Percentiles rank a stretch among this genome's conserved stretches.
Conservation (phyloP, 1,140 invertebrate species). For the Ylistrum balloti region DNA sequence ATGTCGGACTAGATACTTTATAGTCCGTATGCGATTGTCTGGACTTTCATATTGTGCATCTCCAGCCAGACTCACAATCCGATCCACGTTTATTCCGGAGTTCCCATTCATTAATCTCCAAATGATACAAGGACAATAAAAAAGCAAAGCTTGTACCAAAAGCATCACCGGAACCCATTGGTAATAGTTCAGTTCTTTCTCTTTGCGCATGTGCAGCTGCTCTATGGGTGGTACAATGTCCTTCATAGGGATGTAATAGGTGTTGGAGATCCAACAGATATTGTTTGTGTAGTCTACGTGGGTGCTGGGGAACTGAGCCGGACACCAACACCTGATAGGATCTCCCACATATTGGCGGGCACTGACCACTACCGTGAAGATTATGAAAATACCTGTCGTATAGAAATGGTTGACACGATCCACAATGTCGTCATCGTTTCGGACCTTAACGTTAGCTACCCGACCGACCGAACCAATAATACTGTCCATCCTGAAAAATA, state of each 20-base stretch:
- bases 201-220: constrained; percentile 67
- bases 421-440: constrained; percentile 85
- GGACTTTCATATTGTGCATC: constrained; percentile 79
- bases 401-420: constrained; percentile 84
- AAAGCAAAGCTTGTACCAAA: constrained; percentile 84
- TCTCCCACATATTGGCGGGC: constrained; percentile 84
- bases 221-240: constrained; percentile 68
- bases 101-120: constrained; percentile 84
- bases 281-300: constrained; percentile 83
- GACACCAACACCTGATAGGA: constrained; percentile 82
- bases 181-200: constrained; percentile 83
- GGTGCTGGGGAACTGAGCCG: constrained; percentile 82
- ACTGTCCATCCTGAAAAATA: constrained; percentile 80
- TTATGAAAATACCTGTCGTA: constrained; percentile 84
- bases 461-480: constrained; percentile 81
- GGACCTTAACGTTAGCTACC: constrained; percentile 80
- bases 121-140: constrained; percentile 85
- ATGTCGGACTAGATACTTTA: constrained; percentile 81
- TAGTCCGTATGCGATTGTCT: constrained; percentile 78
- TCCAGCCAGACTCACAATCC: constrained; percentile 76
- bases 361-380: constrained; percentile 84
- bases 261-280: constrained; percentile 82
- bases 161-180: constrained; percentile 86
- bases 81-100: constrained; percentile 83
- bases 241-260: constrained; percentile 82